Conservation (phyloP, 2,888 invertebrate genomes). For the Caradrina clavipalpis region DNA sequence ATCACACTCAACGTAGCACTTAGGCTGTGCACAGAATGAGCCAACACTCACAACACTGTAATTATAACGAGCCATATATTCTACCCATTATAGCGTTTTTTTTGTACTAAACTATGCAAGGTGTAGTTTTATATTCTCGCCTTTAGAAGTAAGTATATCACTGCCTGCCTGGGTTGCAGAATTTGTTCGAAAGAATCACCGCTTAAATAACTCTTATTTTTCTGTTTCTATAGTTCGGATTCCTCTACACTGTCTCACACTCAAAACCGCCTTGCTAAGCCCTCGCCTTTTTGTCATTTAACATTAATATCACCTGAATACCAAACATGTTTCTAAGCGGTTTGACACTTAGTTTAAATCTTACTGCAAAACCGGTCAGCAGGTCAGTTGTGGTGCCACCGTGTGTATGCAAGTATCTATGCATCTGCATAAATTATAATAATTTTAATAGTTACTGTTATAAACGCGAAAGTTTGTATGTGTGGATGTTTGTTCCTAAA, state of each 20-base stretch:
- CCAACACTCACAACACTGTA: not conserved
- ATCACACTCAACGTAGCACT: conserved; percentile 8
- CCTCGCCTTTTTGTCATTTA: not conserved
- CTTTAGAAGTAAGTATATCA: no score
- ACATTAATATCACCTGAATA: not conserved
- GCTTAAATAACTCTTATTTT: no score
- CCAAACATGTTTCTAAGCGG: not conserved
- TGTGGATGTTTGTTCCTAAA: no score
- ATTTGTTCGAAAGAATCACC: no score
- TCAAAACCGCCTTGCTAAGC: not conserved
- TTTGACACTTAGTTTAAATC: conserved; percentile 21
- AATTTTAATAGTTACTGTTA: no score
- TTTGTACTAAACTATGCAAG: no score
- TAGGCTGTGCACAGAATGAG: not conserved
- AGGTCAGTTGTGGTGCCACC: not conserved
- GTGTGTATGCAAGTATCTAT: not conserved
- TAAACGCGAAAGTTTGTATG: no score
- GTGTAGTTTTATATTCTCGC: no score
- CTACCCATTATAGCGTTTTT: no score
- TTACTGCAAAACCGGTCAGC: not conserved
- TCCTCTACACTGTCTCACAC: no score
- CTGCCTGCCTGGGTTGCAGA: no score
- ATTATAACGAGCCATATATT: not conserved
- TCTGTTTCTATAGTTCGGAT: no score
- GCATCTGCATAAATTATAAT: not conserved